Evolutionary conservation across 2,888 invertebrate genomes (phyloP).

Genomic region (Acleris holmiana): DNA sequence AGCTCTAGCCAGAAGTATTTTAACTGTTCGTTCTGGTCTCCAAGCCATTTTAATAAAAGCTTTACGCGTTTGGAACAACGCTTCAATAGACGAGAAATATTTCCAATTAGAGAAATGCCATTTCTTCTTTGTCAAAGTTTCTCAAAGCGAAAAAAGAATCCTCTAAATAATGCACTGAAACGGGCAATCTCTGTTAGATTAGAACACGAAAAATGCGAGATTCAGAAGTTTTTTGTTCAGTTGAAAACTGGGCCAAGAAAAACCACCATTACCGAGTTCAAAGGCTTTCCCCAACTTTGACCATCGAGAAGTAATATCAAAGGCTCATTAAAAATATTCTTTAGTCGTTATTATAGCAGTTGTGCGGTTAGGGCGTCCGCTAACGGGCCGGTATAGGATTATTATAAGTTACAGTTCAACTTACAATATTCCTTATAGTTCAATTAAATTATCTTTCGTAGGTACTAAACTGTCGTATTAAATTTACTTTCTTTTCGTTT

Average conservation of each 20-base stretch:
- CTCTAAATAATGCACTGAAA: slow-evolving; percentile 25
- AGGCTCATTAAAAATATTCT: slow-evolving; percentile 57
- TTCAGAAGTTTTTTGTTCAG: slow-evolving; percentile 10
- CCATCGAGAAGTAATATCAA: slow-evolving; percentile 49
- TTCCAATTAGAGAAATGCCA: slow-evolving; percentile 16
- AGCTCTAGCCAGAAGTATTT: background rate
- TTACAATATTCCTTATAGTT: too few relatives aligned
- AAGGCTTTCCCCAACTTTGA: slow-evolving; percentile 55
- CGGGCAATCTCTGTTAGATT: slow-evolving; percentile 12
- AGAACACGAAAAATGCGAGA: slow-evolving; percentile 15
- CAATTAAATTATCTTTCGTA: too few relatives aligned
- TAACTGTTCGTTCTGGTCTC: background rate
- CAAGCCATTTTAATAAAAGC: background rate
- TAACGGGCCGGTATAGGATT: slow-evolving; percentile 9
- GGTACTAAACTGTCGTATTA: too few relatives aligned
- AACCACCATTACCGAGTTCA: slow-evolving; percentile 53
- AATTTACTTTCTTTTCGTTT: too few relatives aligned
- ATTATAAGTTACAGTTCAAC: too few relatives aligned
- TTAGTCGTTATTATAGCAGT: slow-evolving; percentile 39
- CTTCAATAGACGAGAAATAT: background rate
- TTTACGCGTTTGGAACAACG: background rate
- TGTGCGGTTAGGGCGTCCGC: slow-evolving; percentile 13
- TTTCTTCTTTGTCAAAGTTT: slow-evolving; percentile 16
- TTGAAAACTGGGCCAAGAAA: slow-evolving; percentile 45
- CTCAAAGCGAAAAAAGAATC: slow-evolving; percentile 7